Evolutionary conservation across 2,797 vertebrate species (phyloP).

Genomic region (Brachyrhaphis roseni): DNA sequence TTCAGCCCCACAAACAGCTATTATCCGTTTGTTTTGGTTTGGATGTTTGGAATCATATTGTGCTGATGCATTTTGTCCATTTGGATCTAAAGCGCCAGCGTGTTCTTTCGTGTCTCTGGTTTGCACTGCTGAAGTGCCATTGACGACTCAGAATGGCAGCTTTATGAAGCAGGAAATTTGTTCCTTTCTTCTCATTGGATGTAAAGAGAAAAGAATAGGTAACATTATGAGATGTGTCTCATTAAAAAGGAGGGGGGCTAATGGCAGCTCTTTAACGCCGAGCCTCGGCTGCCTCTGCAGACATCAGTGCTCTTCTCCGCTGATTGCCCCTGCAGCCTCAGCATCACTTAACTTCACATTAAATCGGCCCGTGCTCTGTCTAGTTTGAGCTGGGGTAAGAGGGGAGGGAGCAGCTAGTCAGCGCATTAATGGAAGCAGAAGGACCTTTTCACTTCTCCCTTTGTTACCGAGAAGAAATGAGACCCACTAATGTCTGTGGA

Average conservation of each 20-base stretch:
- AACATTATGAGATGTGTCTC: slow-evolving; percentile 74
- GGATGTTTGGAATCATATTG: slow-evolving; percentile 43
- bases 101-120: slow-evolving; percentile 34
- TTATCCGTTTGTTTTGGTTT: slow-evolving; percentile 35
- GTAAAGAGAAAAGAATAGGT: slow-evolving; percentile 67
- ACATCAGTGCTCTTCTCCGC: slow-evolving; percentile 67
- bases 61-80: slow-evolving; percentile 43
- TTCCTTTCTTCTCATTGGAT: slow-evolving; percentile 62
- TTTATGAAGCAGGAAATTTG: slow-evolving; percentile 60
- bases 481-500: slow-evolving; percentile 51
- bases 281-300: slow-evolving; percentile 67
- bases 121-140: slow-evolving; percentile 47
- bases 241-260: slow-evolving; percentile 76
- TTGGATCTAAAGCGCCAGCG: slow-evolving; percentile 46
- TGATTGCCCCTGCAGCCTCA: slow-evolving; percentile 76
- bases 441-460: slow-evolving; percentile 63
- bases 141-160: slow-evolving; percentile 53
- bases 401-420: slow-evolving; percentile 61
- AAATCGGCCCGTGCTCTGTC: slow-evolving; percentile 64
- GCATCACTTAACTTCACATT: slow-evolving; percentile 80
- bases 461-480: slow-evolving; percentile 54
- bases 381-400: slow-evolving; percentile 66
- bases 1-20: neutral
- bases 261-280: slow-evolving; percentile 74
- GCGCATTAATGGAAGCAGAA: slow-evolving; percentile 77